phyloP scores from a whole-genome alignment of 2,888 invertebrate genomes.

The Cryptocephalus moraei region DNA sequence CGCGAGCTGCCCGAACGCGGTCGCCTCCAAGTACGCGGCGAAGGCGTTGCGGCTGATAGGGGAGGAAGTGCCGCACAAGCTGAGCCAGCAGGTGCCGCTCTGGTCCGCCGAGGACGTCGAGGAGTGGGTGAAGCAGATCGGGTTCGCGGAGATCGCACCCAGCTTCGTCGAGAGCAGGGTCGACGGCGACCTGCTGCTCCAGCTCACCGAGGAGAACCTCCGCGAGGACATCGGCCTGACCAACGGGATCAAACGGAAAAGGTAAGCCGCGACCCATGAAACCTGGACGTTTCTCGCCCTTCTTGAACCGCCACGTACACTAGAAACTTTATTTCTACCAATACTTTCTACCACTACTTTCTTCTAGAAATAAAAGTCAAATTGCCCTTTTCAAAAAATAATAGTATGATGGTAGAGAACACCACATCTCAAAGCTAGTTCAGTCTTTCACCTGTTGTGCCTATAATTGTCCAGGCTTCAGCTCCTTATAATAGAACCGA shows the following conservation, averaged over 20 bases:
- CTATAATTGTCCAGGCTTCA: no score
- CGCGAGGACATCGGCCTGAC: conserved; percentile 84
- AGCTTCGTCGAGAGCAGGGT: conserved; percentile 88
- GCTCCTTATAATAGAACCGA: no score
- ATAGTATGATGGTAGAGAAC: no score
- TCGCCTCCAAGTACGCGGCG: conserved; percentile 93
- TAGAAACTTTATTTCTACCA: no score
- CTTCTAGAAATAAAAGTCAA: no score
- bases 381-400: no score
- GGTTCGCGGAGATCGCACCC: conserved; percentile 73
- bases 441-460: no score
- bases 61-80: conserved; percentile 93
- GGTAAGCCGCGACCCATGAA: conserved; percentile 44
- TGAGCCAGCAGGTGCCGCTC: conserved; percentile 95
- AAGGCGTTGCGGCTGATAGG: conserved; percentile 87
- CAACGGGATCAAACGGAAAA: conserved; percentile 87
- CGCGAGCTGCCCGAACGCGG: conserved; percentile 95
- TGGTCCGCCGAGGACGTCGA: conserved; percentile 96
- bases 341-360: no score
- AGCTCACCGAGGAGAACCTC: conserved; percentile 85
- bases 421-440: no score
- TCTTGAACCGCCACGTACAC: no score
- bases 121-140: conserved; percentile 98
- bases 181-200: conserved; percentile 90
- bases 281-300: no score